phyloP scores from a whole-genome alignment of 2,797 vertebrate species.

The Poecilia picta region DNA sequence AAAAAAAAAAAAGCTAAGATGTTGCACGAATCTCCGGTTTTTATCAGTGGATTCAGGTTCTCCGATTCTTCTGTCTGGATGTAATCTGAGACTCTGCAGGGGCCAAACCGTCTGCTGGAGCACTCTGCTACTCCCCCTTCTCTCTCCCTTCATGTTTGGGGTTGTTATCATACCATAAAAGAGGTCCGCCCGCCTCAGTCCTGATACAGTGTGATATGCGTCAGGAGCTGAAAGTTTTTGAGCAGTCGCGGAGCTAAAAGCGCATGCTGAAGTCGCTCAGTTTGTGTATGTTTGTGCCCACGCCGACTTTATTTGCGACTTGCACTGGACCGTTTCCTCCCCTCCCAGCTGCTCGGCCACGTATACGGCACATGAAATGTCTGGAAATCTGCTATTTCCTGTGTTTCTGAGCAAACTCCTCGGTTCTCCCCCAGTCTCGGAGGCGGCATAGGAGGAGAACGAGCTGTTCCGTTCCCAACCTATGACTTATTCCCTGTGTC shows the following conservation, averaged over 20 bases:
- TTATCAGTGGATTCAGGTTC: conserved; percentile 3
- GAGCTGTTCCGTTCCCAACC: conserved; percentile 40
- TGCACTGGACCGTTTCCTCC: conserved; percentile 46
- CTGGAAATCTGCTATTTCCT: conserved; percentile 64
- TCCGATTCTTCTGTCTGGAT: background rate
- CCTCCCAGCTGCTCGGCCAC: conserved; percentile 32
- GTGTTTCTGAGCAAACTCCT: conserved; percentile 50
- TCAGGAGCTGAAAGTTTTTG: background rate
- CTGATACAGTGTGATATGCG: background rate
- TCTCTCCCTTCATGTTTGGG: background rate
- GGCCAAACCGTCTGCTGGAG: background rate
- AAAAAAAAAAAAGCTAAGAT: background rate
- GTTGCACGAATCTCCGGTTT: background rate
- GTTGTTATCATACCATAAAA: background rate
- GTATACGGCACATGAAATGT: conserved; percentile 47
- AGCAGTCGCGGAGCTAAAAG: background rate
- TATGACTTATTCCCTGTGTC: background rate
- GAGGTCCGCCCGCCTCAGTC: background rate
- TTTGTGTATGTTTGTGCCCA: conserved; percentile 35
- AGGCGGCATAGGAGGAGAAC: conserved; percentile 59
- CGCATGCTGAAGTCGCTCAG: conserved; percentile 1
- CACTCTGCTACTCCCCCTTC: background rate
- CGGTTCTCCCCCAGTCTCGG: conserved; percentile 37
- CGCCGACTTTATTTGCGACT: conserved; percentile 38
- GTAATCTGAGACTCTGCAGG: conserved; percentile 15